Conservation (phyloP, 1,140 invertebrate genomes). For the Coelopa frigida region DNA sequence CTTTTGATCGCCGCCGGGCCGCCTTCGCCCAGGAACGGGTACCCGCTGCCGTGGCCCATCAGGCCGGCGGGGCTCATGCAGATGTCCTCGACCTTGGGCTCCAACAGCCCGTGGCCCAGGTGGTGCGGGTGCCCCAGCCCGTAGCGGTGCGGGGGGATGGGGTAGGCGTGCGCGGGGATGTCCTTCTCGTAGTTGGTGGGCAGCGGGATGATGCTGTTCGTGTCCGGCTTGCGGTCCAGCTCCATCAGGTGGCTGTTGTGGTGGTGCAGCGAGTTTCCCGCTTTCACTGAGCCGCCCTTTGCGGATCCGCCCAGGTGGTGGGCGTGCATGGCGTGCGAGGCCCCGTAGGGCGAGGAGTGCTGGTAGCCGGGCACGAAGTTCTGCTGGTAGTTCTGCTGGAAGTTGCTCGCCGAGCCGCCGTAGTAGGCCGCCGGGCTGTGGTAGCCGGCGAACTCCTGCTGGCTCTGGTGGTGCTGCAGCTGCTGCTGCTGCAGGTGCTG, state of each 20-base stretch:
- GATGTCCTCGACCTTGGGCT: slow-evolving; percentile 40
- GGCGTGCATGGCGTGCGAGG: slow-evolving; percentile 18
- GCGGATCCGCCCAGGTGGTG: slow-evolving; percentile 14
- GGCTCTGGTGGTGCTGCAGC: slow-evolving; percentile 19
- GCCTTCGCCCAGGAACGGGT: slow-evolving; percentile 59
- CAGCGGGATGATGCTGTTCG: slow-evolving; percentile 39
- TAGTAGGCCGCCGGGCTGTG: slow-evolving; percentile 39
- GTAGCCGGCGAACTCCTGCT: slow-evolving; percentile 38
- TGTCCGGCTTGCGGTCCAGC: slow-evolving; percentile 36
- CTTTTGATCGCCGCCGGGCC: slow-evolving; percentile 53
- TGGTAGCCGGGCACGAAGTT: slow-evolving; percentile 40
- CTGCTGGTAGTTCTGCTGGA: slow-evolving; percentile 42
- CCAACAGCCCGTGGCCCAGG: slow-evolving; percentile 27
- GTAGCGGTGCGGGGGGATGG: slow-evolving; percentile 42
- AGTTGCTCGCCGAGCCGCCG: slow-evolving; percentile 21
- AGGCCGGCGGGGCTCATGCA: too few relatives aligned
- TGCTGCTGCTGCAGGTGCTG: slow-evolving; percentile 21
- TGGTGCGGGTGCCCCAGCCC: slow-evolving; percentile 29
- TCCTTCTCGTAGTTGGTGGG: slow-evolving; percentile 44
- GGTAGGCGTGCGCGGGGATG: slow-evolving; percentile 42
- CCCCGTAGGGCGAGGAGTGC: slow-evolving; percentile 21
- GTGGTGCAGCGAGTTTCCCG: slow-evolving; percentile 22
- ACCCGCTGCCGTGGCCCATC: slow-evolving; percentile 34
- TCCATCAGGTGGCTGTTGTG: slow-evolving; percentile 31
- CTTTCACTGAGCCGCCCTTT: slow-evolving; percentile 4